These are phyloP conservation scores for Meiosimyza decipiens DNA, from an alignment of 2,888 invertebrate genomes.

Conservation along the genomic window DNA sequence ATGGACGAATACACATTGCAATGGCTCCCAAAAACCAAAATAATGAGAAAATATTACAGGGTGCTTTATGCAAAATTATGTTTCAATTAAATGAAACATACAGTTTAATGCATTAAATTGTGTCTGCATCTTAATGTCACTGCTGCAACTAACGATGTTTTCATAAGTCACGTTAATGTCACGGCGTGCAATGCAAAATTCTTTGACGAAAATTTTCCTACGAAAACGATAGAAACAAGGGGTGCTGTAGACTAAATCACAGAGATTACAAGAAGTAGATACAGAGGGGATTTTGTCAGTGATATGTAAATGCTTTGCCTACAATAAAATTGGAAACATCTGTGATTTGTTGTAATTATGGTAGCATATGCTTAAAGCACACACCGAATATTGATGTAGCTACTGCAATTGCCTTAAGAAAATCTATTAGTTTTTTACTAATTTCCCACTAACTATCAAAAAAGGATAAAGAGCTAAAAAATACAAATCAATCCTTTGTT, in stretches of 20 bases:
- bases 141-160: conserved; percentile 11
- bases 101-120: conserved; percentile 54
- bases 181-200: conserved; percentile 7
- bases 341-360: conserved; percentile 20
- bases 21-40: too few species aligned
- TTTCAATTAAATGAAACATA: conserved; percentile 62
- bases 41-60: background rate
- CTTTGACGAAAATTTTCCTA: conserved; percentile 4
- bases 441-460: too few species aligned
- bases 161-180: background rate
- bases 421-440: too few species aligned
- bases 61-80: conserved; percentile 63
- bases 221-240: background rate
- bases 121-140: conserved; percentile 30
- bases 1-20: too few species aligned
- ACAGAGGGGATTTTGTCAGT: background rate
- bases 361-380: conserved; percentile 20
- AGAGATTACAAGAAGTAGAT: background rate
- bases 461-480: too few species aligned
- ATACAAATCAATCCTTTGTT: too few species aligned
- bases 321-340: conserved; percentile 12
- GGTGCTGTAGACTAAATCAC: background rate
- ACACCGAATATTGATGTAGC: too few species aligned
- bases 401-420: too few species aligned
- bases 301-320: background rate